Conservation (phyloP, 2,113 vertebrate species). For the Etheostoma spectabile region DNA sequence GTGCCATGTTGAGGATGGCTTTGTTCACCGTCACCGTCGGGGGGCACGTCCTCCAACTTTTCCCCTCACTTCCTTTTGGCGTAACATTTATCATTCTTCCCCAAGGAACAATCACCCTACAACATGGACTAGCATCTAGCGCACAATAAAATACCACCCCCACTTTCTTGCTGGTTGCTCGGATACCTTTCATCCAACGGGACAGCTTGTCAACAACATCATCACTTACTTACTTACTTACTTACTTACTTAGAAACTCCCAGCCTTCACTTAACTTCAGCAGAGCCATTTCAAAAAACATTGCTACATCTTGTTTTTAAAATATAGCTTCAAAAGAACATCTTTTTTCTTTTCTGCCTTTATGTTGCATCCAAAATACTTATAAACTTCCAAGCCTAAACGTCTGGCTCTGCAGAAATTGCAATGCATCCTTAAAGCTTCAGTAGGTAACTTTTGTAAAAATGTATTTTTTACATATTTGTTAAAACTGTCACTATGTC, state of each 20-base stretch:
- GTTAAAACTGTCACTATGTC: no score
- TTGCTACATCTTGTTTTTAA: conserved; percentile 36
- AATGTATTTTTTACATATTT: no score
- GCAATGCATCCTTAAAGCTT: conserved; percentile 18
- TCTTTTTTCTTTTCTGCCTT: conserved; percentile 28
- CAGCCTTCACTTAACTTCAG: conserved; percentile 33
- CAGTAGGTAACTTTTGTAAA: no score
- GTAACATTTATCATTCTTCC: conserved; percentile 84
- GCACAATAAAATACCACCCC: conserved; percentile 79
- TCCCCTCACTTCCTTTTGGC: conserved; percentile 79
- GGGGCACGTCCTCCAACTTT: conserved; percentile 74
- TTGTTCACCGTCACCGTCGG: conserved; percentile 75
- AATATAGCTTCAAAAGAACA: conserved; percentile 38
- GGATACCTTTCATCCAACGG: conserved; percentile 81
- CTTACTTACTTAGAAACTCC: conserved; percentile 71
- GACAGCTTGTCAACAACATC: conserved; percentile 77
- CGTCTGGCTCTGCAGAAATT: conserved; percentile 32
- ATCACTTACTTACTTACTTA: conserved; percentile 82
- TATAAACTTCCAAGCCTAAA: conserved; percentile 24
- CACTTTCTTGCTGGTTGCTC: conserved; percentile 77
- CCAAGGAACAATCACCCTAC: conserved; percentile 81
- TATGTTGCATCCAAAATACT: conserved; percentile 48
- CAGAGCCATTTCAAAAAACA: conserved; percentile 24
- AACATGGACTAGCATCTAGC: conserved; percentile 77
- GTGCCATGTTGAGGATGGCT: conserved; percentile 59